Evolutionary conservation across 2,888 invertebrate species (phyloP).

Genomic region (Blastobasis adustella): DNA sequence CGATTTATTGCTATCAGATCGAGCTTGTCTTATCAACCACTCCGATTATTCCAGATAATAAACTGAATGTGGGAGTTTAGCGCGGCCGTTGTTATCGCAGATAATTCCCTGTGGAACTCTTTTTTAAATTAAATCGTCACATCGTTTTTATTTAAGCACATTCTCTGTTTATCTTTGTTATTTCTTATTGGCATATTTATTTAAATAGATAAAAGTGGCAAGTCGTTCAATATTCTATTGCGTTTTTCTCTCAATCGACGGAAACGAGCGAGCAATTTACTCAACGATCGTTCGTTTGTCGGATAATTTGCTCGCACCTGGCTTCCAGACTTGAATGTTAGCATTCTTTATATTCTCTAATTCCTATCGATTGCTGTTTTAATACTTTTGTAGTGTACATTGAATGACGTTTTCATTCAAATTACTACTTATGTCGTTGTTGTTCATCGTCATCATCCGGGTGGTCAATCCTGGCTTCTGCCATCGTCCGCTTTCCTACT

Average conservation of each 20-base stretch:
- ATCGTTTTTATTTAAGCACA: not conserved
- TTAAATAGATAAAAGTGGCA: no score
- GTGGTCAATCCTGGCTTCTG: no score
- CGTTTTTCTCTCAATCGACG: not conserved
- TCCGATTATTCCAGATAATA: slow-evolving; percentile 18
- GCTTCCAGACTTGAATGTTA: slow-evolving; percentile 36
- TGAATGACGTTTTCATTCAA: no score
- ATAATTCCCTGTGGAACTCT: not conserved
- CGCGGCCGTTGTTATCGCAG: not conserved
- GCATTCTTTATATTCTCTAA: slow-evolving; percentile 52
- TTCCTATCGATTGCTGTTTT: slow-evolving; percentile 12
- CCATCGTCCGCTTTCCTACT: no score
- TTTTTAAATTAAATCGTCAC: not conserved
- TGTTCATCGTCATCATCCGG: no score
- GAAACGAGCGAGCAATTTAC: not conserved
- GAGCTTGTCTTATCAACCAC: slow-evolving; percentile 19
- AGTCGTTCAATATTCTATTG: no score
- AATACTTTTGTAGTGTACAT: no score
- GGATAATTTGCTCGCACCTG: slow-evolving; percentile 24
- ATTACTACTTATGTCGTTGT: no score
- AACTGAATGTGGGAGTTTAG: slow-evolving; percentile 1
- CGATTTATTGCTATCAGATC: slow-evolving; percentile 31
- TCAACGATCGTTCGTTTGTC: no score
- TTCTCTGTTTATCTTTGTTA: not conserved
- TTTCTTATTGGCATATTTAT: no score